A percentile compares a stretch with the other conserved stretches of the same genome.
phyloP scores from a whole-genome alignment of 2,888 invertebrate genomes.

The Cerastis rubricosa region DNA sequence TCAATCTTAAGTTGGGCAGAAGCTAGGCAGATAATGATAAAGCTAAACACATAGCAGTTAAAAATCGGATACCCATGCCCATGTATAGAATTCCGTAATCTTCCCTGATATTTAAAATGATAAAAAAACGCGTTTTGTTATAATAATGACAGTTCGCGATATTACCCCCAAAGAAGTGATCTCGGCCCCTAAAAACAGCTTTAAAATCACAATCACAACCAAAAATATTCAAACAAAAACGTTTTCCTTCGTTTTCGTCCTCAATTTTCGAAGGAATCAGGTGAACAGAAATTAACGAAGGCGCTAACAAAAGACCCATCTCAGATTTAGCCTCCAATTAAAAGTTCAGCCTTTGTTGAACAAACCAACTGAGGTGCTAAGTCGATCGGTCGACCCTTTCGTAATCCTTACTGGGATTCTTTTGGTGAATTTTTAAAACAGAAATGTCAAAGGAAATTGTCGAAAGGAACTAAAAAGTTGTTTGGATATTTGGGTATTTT shows the following conservation, averaged over 20 bases:
- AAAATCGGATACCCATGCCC: neutral
- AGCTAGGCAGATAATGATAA: neutral
- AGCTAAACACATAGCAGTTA: neutral
- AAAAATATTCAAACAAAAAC: constrained; percentile 57
- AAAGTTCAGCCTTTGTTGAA: constrained; percentile 75
- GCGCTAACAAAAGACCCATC: constrained; percentile 72
- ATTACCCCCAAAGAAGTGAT: neutral
- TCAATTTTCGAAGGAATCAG: constrained; percentile 65
- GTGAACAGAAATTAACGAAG: constrained; percentile 74
- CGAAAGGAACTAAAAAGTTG: constrained; percentile 26
- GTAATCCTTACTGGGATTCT: constrained; percentile 38
- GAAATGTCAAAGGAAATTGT: constrained; percentile 44
- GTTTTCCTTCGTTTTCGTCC: constrained; percentile 52
- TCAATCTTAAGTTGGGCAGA: neutral
- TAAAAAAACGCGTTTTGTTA: neutral
- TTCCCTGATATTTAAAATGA: neutral
- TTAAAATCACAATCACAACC: constrained; percentile 9
- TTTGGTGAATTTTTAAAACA: constrained; percentile 43
- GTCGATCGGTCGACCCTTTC: constrained; percentile 62
- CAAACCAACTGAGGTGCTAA: constrained; percentile 70
- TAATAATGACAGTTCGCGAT: neutral
- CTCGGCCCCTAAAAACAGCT: neutral
- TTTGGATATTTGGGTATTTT: constrained; percentile 17
- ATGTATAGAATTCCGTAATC: neutral
- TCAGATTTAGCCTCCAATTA: constrained; percentile 76